Conservation (phyloP, 2,797 vertebrate genomes). For the Danionella dracula region DNA sequence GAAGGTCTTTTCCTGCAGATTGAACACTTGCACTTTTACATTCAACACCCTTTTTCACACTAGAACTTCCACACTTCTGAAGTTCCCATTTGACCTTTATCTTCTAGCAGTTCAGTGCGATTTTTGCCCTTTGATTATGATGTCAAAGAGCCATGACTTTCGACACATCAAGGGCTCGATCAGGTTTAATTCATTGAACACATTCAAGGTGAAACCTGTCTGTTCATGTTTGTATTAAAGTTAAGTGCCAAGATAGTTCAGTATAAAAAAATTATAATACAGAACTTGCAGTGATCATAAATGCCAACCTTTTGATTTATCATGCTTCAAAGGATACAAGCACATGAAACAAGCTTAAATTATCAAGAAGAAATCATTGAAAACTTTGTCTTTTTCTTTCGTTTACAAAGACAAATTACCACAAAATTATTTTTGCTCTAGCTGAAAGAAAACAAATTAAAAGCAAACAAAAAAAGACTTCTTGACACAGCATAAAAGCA, state of each 20-base stretch:
- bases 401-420: neutral
- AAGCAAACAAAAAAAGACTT: neutral
- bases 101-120: neutral
- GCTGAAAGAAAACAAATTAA: too few species aligned
- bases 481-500: neutral
- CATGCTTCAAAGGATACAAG: neutral
- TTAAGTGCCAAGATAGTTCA: constrained; percentile 3
- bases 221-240: neutral
- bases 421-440: too few species aligned
- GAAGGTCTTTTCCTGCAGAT: neutral
- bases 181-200: neutral
- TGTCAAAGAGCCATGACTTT: neutral
- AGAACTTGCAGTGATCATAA: constrained; percentile 8
- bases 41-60: neutral
- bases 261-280: neutral
- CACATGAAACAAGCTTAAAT: too few species aligned
- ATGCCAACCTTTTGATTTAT: constrained; percentile 7
- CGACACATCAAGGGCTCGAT: neutral
- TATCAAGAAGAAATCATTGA: neutral
- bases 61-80: neutral
- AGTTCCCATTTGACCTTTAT: neutral
- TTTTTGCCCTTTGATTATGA: constrained; percentile 5
- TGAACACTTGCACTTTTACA: neutral
- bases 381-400: neutral
- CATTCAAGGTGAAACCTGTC: constrained; percentile 9